These are phyloP conservation scores for Odontocolon sp. DNA, from an alignment of 2,888 invertebrate species.

Conservation along the genomic window DNA sequence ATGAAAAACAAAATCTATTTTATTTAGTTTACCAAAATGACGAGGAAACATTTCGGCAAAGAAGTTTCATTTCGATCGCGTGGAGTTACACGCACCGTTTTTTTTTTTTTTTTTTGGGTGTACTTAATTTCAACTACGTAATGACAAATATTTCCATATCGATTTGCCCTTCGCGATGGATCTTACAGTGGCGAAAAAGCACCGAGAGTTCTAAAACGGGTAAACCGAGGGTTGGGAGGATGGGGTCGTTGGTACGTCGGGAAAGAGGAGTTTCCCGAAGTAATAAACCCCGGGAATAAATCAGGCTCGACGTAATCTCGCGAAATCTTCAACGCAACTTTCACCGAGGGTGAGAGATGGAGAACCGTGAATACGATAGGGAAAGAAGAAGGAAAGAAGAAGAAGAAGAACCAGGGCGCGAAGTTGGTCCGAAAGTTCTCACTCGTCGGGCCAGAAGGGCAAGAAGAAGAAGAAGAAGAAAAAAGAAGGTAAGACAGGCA, in stretches of 20 bases:
- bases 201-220: background rate
- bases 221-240: slow-evolving; percentile 1
- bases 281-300: slow-evolving; percentile 63
- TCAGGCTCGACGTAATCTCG: slow-evolving; percentile 65
- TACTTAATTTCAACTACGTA: background rate
- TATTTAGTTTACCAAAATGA: too few relatives aligned
- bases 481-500: background rate
- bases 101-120: background rate
- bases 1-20: too few relatives aligned
- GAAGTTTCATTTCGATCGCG: too few relatives aligned
- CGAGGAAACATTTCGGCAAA: too few relatives aligned
- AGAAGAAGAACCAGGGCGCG: slow-evolving; percentile 35
- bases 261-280: slow-evolving; percentile 31
- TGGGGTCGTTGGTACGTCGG: background rate
- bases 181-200: background rate
- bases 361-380: slow-evolving; percentile 3
- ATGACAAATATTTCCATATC: background rate
- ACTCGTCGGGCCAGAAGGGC: background rate
- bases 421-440: slow-evolving; percentile 49
- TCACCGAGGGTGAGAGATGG: slow-evolving; percentile 16
- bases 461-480: background rate
- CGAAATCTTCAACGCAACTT: slow-evolving; percentile 59
- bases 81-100: too few relatives aligned
- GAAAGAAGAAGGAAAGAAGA: background rate
- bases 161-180: slow-evolving; percentile 4